phyloP scores from a whole-genome alignment of 2,888 invertebrate genomes.

The Lasioglossum oenotherae region DNA sequence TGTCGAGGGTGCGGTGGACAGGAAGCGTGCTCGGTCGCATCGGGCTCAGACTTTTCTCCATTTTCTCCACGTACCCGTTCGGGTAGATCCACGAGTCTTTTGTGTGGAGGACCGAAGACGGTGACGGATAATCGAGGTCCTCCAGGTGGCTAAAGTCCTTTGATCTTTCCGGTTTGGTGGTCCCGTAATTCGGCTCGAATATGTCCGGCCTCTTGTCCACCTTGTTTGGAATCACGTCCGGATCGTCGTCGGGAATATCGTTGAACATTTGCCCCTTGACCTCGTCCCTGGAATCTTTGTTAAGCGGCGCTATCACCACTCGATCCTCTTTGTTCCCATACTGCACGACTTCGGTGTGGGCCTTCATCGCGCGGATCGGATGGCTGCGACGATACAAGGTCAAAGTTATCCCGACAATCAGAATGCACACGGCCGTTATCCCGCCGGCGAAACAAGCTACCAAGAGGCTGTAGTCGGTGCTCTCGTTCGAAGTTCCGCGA shows the following conservation, averaged over 20 bases:
- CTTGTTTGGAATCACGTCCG: conserved; percentile 80
- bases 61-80: conserved; percentile 75
- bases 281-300: conserved; percentile 40
- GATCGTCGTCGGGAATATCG: conserved; percentile 75
- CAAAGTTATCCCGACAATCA: conserved; percentile 79
- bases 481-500: conserved; percentile 76
- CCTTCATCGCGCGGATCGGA: conserved; percentile 72
- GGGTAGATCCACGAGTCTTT: conserved; percentile 79
- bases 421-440: conserved; percentile 79
- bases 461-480: conserved; percentile 79
- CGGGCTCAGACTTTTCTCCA: conserved; percentile 73
- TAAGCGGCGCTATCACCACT: conserved; percentile 26
- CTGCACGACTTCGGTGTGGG: conserved; percentile 53
- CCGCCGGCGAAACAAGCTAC: conserved; percentile 82
- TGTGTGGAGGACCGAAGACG: conserved; percentile 71
- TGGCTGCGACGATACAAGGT: conserved; percentile 79
- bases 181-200: conserved; percentile 76
- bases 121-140: conserved; percentile 75
- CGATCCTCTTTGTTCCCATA: conserved; percentile 63
- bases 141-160: conserved; percentile 71
- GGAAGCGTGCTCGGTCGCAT: conserved; percentile 79
- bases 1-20: conserved; percentile 79
- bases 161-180: conserved; percentile 68
- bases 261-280: conserved; percentile 49
- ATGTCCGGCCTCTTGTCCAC: conserved; percentile 76